Conservation (phyloP, 2,797 vertebrate genomes). For the Oreortyx pictus region DNA sequence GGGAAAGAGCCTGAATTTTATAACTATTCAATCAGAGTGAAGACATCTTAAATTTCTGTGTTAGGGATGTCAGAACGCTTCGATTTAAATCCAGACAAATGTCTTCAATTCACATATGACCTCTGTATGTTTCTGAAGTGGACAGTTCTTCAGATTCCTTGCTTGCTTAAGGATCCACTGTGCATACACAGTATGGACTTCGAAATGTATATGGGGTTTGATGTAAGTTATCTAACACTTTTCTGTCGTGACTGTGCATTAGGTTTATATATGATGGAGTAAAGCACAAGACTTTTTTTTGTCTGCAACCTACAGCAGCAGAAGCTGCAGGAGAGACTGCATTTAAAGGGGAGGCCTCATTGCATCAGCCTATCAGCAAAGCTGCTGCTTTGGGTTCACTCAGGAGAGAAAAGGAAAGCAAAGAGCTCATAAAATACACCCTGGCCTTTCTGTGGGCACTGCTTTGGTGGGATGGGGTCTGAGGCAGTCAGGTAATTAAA, state of each 20-base stretch:
- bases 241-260: neutral
- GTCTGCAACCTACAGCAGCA: neutral
- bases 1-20: neutral
- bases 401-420: neutral
- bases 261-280: neutral
- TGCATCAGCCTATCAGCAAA: rapidly evolving
- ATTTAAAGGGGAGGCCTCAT: neutral
- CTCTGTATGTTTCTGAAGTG: neutral
- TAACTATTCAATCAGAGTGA: neutral
- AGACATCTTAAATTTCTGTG: neutral
- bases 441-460: neutral
- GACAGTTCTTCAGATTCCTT: neutral
- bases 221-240: neutral
- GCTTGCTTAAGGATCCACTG: neutral
- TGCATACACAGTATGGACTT: rapidly evolving
- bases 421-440: neutral
- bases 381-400: neutral
- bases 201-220: neutral
- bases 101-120: neutral
- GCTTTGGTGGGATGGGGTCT: neutral
- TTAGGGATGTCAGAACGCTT: neutral
- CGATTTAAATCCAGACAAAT: neutral
- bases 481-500: neutral
- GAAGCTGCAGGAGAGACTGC: neutral
- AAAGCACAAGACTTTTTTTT: neutral